Base-by-base conservation (phyloP, 2,888 invertebrate genomes). In the Macaria liturata region DNA sequence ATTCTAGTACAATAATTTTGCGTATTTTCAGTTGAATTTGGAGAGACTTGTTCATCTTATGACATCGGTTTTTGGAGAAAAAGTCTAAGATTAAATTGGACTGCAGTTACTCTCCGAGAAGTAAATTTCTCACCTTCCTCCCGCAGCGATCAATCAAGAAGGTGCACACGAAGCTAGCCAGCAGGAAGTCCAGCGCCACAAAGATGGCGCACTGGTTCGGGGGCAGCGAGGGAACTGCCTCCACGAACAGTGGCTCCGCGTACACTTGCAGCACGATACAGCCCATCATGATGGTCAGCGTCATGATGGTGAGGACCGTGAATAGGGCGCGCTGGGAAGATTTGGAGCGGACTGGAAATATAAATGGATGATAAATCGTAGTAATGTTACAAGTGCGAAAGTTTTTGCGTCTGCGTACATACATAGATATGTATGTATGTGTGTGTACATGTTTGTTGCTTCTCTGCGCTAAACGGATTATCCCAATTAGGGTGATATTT, bases 231-330 rank as follows among this genome's bases (percentile, higher is more conserved):
- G 91, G 90, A 0, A 86, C 80, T 0, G 90, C 89, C 48, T 87
- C 84, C 45, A 77, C 80, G 69, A 91, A 88, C 5, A 91, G 70
- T 0, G 86, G 81, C 58, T 90, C 90, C 0, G 91, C 90, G 56
- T 87, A 91, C 1, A 90, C 85, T 63, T 90, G 88, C 0, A 91
- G 76, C 0, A 88, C 86, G 0, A 86, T 74, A 4, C 84, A 79
- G 0, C 91, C 91, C 88, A 89, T 90, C 62, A 86, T 68, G n/a
- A 83, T 83, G 0, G 83, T 76, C 1, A 78, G 8, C 0, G 78
- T 67, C 82, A 88, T 87, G 4, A 81, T 67, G 0, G 77, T 72
- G 0, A 91, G 66, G 0, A 70, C 63, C 0, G 69, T 69, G 1
- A 61, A 8, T 0, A 84, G 62, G 0, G 83, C 83, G 0, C 75